Conservation (phyloP, 2,888 invertebrate genomes). For the Hirudinaria manillensis region DNA sequence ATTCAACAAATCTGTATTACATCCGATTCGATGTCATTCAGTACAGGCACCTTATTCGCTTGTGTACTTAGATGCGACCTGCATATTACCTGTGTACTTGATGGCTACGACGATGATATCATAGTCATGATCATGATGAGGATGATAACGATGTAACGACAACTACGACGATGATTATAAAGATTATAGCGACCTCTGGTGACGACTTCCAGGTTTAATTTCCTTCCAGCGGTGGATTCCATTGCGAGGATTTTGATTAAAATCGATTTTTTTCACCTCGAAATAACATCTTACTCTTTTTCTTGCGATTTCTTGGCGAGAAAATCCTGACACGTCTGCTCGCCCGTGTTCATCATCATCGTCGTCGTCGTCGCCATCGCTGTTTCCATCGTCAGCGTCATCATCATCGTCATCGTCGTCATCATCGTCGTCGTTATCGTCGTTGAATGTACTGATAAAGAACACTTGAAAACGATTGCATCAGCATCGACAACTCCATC, state of each 20-base stretch:
- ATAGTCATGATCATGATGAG: background rate
- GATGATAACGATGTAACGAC: background rate
- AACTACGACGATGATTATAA: background rate
- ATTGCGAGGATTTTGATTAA: background rate
- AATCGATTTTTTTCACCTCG: too few relatives aligned
- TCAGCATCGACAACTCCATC: constrained; percentile 29
- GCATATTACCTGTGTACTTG: too few relatives aligned
- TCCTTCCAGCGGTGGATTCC: background rate
- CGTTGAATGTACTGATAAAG: background rate
- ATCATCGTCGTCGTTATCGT: constrained; percentile 18
- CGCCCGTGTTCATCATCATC: constrained; percentile 13
- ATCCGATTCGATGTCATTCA: too few relatives aligned
- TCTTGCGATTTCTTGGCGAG: background rate
- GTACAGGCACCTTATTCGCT: too few relatives aligned
- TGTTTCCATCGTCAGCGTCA: constrained; percentile 9
- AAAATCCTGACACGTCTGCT: background rate
- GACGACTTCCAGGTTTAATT: background rate
- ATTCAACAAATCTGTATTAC: too few relatives aligned
- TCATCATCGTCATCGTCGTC: constrained; percentile 22
- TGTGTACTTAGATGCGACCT: too few relatives aligned
- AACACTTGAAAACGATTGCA: too few relatives aligned
- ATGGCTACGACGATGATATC: constrained; percentile 18
- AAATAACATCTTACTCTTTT: too few relatives aligned
- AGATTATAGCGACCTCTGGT: background rate
- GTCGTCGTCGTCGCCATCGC: constrained; percentile 10